Base-by-base conservation (phyloP, 2,113 vertebrate genomes). In the Sinocyclocheilus maitianheensis region DNA sequence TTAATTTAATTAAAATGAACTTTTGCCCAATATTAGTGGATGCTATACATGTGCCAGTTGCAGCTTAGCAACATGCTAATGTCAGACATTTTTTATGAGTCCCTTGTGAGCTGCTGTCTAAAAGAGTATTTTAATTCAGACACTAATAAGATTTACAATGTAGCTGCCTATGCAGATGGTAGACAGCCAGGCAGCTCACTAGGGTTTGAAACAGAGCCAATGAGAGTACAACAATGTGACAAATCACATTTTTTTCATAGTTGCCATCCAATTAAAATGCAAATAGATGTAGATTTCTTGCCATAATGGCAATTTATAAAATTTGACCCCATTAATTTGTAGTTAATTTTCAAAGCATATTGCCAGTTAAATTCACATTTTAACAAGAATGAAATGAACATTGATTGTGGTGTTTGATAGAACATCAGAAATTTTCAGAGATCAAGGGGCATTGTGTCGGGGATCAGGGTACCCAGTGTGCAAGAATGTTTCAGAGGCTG, bases 401-500 rank as follows among this genome's bases (percentile, higher is more conserved):
- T 81, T 83, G 62, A 88, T 83, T 88, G 26, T 86, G 76, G 63
- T 58, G 77, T 88, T 85, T 83, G 40, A 78, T 51, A 26, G 46
- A 62, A 74, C 30, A 34, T 65, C 18, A 77, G 46, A 75, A 74
- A 86, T 55, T 37, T 55, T 53, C 22, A 7, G 30, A 18, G 62
- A 77, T 69, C 62, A 46, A 55, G 84, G 53, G 1, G n/a, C 26
- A 85, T 69, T 69, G 75, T 75, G 67, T 16, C 34, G 24, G 72
- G 46, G 30, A 79, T 65, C 22, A 30, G 58, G 12, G 24, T 53
- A 62, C 71, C 67, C n/a, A 14, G 78, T 22, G 37, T 24, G 26
- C 74, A 40, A 30, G 37, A 14, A 20, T 40, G 86, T 84, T 14
- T 2, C 34, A 80, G 71, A 83, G 13, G 26, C 51, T 85, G 63